Base-by-base conservation (phyloP, 2,797 vertebrate genomes). In the Meriones psammophilus region DNA sequence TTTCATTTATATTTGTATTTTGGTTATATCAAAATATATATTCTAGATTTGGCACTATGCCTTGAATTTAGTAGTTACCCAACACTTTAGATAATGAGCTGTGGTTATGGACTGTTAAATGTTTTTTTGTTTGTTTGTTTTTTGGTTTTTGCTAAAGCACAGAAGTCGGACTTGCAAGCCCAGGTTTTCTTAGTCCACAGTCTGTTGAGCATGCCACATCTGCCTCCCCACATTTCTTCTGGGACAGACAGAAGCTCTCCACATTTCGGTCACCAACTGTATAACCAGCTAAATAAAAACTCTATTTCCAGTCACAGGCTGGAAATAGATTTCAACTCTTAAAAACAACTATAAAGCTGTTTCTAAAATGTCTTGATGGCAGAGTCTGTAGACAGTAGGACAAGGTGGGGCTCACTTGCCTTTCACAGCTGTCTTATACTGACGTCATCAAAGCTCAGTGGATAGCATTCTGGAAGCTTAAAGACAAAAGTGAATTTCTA, bases 301-400 rank as follows among this genome's bases (percentile, higher is more conserved):
- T 7, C 68, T 88, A 62, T 95, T 97, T 95, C 73, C 36, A 94
- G 60, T 84, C 36, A 79, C 9, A 12, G n/a, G 42, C 94, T 94
- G 8, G 69, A 92, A 94, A 95, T 78, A 92, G 28, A 91, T 42
- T 87, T 64, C 80, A 86, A 92, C 78, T 91, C 62, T 66, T 90
- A 96, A 79, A 96, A 68, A 24, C 36, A 86, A 66, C 24, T 22
- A 66, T 58, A 54, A 91, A 79, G 80, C 56, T 73, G 8, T 86
- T 73, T 74, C 28, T 28, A 36, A 58, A 86, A 24, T 50, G 24
- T 58, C 68, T 89, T 76, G 13, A 85, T 42, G 60, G 39, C 1
- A 87, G 64, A 83, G 10, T 66, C n/a, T 91, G 83, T n/a, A 26
- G 39, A 58, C 0, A 1, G 68, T 5, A 58, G 64, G 50, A 68